Percentiles rank a stretch among this genome's conserved stretches.
phyloP scores from a whole-genome alignment of 2,888 invertebrate species.

The Papilio demoleus region DNA sequence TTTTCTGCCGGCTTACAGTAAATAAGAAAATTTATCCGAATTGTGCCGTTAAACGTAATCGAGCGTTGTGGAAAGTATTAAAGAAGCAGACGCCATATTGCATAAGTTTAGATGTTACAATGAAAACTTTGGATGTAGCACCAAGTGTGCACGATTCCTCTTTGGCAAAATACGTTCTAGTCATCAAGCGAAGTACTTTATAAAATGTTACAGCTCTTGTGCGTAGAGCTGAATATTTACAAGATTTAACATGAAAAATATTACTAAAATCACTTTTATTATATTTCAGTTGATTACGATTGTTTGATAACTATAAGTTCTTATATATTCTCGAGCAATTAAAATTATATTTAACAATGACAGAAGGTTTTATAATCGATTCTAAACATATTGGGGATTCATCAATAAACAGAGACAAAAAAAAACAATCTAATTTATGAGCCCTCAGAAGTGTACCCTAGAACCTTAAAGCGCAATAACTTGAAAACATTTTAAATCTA shows the following conservation, averaged over 20 bases:
- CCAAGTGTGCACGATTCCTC: constrained; percentile 77
- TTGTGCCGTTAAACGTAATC: constrained; percentile 81
- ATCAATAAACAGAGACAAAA: too few species aligned
- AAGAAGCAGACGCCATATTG: constrained; percentile 81
- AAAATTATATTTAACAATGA: too few species aligned
- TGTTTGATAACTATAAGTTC: too few species aligned
- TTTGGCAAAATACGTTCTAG: constrained; percentile 65
- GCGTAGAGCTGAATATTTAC: constrained; percentile 25
- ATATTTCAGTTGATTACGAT: too few species aligned
- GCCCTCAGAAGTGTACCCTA: too few species aligned
- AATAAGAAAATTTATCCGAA: constrained; percentile 81
- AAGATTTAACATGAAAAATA: constrained; percentile 32
- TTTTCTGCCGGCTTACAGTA: constrained; percentile 76
- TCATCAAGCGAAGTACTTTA: constrained; percentile 63
- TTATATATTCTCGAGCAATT: too few species aligned
- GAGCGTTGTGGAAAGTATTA: constrained; percentile 81
- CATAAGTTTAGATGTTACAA: constrained; percentile 82
- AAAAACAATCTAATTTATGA: too few species aligned
- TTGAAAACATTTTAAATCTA: too few species aligned
- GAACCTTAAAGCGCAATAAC: too few species aligned
- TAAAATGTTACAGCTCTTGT: constrained; percentile 49
- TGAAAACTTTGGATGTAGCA: constrained; percentile 78
- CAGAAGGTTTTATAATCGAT: too few species aligned
- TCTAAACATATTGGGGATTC: too few species aligned
- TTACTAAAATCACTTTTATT: constrained; percentile 35